Percentiles rank a stretch among this genome's conserved stretches.
Conservation (phyloP, 2,888 invertebrate species). For the Rapana venosa region DNA sequence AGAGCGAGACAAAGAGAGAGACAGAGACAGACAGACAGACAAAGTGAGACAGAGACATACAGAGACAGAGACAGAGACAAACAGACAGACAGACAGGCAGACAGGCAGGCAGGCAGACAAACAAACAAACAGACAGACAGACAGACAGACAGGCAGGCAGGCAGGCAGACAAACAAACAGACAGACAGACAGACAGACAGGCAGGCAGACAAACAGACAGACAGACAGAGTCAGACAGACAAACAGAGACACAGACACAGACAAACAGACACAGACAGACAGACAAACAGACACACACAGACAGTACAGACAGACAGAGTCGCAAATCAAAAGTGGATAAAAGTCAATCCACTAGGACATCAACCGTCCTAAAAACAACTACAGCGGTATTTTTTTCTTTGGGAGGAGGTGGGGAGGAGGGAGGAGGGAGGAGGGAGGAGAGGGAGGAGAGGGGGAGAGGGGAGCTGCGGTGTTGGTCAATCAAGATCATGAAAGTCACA, state of each 20-base stretch:
- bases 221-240: background rate
- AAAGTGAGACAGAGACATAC: background rate
- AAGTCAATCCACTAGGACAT: background rate
- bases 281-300: background rate
- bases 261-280: background rate
- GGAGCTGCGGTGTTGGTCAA: background rate
- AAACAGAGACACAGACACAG: background rate
- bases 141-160: background rate
- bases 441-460: no score
- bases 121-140: background rate
- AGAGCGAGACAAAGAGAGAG: background rate
- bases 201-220: background rate
- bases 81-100: background rate
- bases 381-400: background rate
- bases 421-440: background rate
- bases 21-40: conserved; percentile 12
- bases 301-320: background rate
- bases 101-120: no score
- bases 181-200: background rate
- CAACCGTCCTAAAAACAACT: background rate
- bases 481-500: background rate
- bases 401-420: background rate
- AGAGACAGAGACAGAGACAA: background rate
- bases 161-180: background rate
- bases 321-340: background rate